Conservation (phyloP, 2,888 invertebrate species). For the Choreutis nemorana region DNA sequence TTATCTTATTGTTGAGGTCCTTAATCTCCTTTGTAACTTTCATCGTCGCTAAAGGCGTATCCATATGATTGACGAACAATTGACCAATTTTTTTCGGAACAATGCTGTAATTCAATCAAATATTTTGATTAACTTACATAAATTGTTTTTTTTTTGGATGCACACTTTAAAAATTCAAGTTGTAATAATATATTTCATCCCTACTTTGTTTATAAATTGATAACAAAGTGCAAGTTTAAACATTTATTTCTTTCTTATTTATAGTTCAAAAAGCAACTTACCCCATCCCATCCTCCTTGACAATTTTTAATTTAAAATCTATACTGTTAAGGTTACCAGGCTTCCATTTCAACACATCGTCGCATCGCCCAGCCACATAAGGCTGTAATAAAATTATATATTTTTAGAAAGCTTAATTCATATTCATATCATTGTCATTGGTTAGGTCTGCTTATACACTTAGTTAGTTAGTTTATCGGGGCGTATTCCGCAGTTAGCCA, state of each 20-base stretch:
- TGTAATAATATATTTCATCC: neutral
- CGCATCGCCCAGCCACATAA: constrained; percentile 84
- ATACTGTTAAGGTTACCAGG: constrained; percentile 93
- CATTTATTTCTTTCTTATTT: neutral
- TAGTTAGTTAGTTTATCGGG: no score
- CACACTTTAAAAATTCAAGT: neutral
- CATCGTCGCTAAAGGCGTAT: constrained; percentile 75
- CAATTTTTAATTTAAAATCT: constrained; percentile 91
- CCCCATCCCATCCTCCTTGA: constrained; percentile 76
- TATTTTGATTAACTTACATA: neutral
- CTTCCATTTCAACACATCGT: constrained; percentile 96
- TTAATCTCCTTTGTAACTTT: constrained; percentile 81
- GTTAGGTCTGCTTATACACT: no score
- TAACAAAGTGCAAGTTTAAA: neutral
- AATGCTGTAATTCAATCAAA: constrained; percentile 67
- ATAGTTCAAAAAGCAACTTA: constrained; percentile 33
- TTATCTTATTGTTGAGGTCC: constrained; percentile 89
- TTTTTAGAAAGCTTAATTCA: no score
- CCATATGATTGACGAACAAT: constrained; percentile 80
- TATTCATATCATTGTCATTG: no score
- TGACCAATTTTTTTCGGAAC: constrained; percentile 73
- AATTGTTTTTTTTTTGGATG: neutral
- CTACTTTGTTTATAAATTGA: neutral
- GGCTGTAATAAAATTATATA: constrained; percentile 58
- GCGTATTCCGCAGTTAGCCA: no score